Base-by-base conservation (phyloP, 2,888 invertebrate genomes). In the Sthenelais limicola region DNA sequence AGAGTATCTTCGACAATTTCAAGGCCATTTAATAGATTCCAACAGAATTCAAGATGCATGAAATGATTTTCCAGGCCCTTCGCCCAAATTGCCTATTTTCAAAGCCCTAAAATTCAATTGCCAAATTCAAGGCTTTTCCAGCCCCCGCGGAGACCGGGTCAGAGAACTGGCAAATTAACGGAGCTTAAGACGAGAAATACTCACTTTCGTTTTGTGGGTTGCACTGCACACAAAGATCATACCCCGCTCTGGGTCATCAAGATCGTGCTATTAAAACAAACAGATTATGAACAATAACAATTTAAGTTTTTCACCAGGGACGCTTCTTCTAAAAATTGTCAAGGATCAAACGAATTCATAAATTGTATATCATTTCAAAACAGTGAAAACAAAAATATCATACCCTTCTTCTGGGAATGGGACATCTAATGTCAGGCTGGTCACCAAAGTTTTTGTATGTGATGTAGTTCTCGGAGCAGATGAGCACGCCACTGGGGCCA, bases 191-290 rank as follows among this genome's bases (percentile, higher is more conserved):
- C 56, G 73, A 73, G 76, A 87, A 87, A 82, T 43, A 5, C 54
- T 3, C 30, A 56, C 56, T 33, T 98, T 99, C 0, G 99, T 99
- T 88, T 98, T 98, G 88, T 99, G 99, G 0, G 98, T 98, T 5
- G 99, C 99, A 3, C 97, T 97, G 86, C 97, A 97, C 12, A 99
- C 98, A 89, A 99, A 98, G 80, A 99, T 97, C 96, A 99, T 97
- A 75, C 98, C 98, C 80, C 98, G 91, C 85, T 99, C 99, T 0
- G 98, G 98, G 89, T 99, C 99, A 89, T 99, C 99, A 74, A 99
- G 90, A 88, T 99, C 99, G 89, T 98, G 98, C 90, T 91, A 83
- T 70, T 82, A 80, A 80, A 73, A 77, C 66, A 72, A 70, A 18
- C n/a, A 71, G 12, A 7, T 5, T 58, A 12, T 28, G 12, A 30